A percentile compares a stretch with the other conserved stretches of the same genome.
Evolutionary conservation across 2,888 invertebrate genomes (phyloP).

Genomic region (Drosophila austrosaltans): DNA sequence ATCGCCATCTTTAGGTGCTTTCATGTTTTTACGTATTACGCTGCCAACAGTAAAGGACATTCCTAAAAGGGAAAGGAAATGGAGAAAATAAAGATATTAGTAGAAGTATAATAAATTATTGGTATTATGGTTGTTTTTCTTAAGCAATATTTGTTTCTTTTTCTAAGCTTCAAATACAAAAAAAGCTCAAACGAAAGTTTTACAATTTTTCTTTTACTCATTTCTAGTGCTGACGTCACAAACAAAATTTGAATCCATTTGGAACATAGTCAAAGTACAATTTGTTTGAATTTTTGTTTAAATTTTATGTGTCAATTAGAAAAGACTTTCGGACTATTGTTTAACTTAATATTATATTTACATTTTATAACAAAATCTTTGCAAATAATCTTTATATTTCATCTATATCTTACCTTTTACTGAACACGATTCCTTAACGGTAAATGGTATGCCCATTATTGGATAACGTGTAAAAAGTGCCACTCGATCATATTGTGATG

Average conservation of each 20-base stretch:
- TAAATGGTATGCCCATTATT: slow-evolving; percentile 91
- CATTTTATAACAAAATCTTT: no score
- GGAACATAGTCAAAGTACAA: no score
- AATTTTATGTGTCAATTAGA: no score
- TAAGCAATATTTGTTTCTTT: neutral
- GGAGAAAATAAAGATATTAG: neutral
- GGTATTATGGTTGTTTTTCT: neutral
- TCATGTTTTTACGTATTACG: slow-evolving; percentile 84
- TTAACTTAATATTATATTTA: no score
- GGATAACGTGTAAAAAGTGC: slow-evolving; percentile 85
- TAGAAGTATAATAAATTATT: no score
- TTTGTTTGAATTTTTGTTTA: no score
- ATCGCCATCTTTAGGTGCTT: slow-evolving; percentile 88
- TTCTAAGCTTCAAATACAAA: neutral
- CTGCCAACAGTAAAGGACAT: slow-evolving; percentile 89
- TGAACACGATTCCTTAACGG: slow-evolving; percentile 91
- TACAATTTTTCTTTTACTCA: neutral
- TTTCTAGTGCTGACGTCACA: no score
- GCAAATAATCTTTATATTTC: no score
- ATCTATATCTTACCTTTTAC: slow-evolving; percentile 86
- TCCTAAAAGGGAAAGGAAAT: slow-evolving; percentile 83
- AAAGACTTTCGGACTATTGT: no score
- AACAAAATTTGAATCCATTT: no score
- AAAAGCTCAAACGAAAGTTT: neutral
- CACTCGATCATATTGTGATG: slow-evolving; percentile 65